phyloP scores from a whole-genome alignment of 2,888 invertebrate species.

The Spialia ferax region DNA sequence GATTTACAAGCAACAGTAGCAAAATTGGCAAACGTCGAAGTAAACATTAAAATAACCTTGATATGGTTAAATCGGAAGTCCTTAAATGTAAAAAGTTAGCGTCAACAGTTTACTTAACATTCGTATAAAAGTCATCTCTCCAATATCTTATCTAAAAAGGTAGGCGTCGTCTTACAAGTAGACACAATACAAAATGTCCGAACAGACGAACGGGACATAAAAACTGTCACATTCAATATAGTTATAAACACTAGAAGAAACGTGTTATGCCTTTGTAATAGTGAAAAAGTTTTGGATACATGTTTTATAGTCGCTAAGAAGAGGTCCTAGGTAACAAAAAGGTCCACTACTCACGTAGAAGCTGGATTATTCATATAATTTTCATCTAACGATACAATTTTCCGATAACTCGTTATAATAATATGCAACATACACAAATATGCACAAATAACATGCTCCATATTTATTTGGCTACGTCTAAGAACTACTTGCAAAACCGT shows the following conservation, averaged over 20 bases:
- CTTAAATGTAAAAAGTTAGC: constrained; percentile 78
- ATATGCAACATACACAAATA: constrained; percentile 72
- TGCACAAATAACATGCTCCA: constrained; percentile 75
- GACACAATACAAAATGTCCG: constrained; percentile 73
- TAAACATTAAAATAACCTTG: constrained; percentile 60
- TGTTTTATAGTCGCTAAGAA: constrained; percentile 71
- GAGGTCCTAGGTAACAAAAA: constrained; percentile 61
- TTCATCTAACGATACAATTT: constrained; percentile 77
- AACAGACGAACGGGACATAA: constrained; percentile 66
- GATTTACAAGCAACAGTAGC: constrained; percentile 27
- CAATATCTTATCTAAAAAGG: constrained; percentile 85
- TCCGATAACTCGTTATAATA: constrained; percentile 76
- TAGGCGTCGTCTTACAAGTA: constrained; percentile 77
- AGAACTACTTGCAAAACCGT: constrained; percentile 75
- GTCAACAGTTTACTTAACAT: constrained; percentile 85
- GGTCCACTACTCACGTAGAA: constrained; percentile 71
- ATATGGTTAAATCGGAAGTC: constrained; percentile 81
- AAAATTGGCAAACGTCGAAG: constrained; percentile 34
- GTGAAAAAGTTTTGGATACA: constrained; percentile 77
- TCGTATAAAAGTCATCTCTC: constrained; percentile 86
- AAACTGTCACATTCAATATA: constrained; percentile 64
- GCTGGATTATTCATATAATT: constrained; percentile 60
- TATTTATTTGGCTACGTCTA: constrained; percentile 78
- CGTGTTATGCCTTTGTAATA: constrained; percentile 69
- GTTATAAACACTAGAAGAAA: constrained; percentile 58